Conservation (phyloP, 2,113 vertebrate genomes). For the Puffinus mauretanicus region DNA sequence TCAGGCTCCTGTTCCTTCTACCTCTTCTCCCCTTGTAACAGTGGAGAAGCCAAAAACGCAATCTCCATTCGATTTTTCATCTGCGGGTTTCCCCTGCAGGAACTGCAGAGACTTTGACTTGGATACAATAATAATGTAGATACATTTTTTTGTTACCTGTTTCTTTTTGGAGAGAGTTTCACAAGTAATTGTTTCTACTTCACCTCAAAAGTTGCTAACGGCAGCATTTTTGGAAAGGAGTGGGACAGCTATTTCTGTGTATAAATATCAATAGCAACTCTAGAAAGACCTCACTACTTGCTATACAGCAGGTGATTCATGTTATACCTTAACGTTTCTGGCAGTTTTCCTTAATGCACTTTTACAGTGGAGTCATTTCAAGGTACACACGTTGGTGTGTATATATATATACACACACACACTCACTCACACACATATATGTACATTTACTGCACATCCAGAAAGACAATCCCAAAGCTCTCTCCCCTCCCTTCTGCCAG, state of each 20-base stretch:
- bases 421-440: too few species aligned
- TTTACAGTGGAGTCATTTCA: neutral
- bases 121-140: neutral
- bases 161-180: neutral
- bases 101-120: neutral
- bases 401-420: rapidly evolving
- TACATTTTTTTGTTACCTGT: neutral
- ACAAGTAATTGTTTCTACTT: neutral
- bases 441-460: too few species aligned
- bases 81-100: neutral
- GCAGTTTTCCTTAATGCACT: neutral
- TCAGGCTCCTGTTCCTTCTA: neutral
- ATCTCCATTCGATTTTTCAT: neutral
- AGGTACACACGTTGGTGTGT: rapidly evolving
- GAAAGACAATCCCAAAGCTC: neutral
- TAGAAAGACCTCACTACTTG: neutral
- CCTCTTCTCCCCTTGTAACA: neutral
- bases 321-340: rapidly evolving
- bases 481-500: too few species aligned
- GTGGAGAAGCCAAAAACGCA: neutral
- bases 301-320: rapidly evolving
- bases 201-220: rapidly evolving
- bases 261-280: neutral
- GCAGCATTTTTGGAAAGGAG: neutral
- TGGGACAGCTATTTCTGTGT: neutral